Conservation (phyloP, 1,140 invertebrate genomes). For the Arion vulgaris region DNA sequence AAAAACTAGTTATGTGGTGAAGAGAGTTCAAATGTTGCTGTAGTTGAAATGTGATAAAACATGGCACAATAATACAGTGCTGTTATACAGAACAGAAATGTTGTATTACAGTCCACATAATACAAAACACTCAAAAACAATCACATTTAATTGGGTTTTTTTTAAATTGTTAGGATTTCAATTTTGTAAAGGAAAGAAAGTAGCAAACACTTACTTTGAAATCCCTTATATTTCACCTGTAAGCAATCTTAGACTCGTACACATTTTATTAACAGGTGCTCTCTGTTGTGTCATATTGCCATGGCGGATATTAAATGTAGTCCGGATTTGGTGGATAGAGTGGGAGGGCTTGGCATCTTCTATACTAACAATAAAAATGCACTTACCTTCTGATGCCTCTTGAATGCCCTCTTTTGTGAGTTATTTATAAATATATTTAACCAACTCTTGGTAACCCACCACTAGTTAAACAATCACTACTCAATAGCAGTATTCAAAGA, state of each 20-base stretch:
- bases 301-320: not conserved
- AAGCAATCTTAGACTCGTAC: not conserved
- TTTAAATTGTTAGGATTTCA: not conserved
- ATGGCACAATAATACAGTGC: too few relatives aligned
- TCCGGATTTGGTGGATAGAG: not conserved
- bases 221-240: not conserved
- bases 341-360: not conserved
- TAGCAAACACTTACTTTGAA: not conserved
- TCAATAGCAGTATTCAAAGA: not conserved
- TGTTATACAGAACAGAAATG: too few relatives aligned
- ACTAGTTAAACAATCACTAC: not conserved
- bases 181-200: not conserved
- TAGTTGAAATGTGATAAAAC: too few relatives aligned
- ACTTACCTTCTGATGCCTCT: slow-evolving; percentile 14
- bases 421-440: not conserved
- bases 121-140: too few relatives aligned
- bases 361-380: not conserved
- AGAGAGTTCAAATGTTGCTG: too few relatives aligned
- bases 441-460: not conserved
- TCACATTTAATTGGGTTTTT: too few relatives aligned
- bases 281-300: not conserved
- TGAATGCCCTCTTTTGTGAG: not conserved
- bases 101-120: too few relatives aligned
- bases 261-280: not conserved
- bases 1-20: too few relatives aligned